Evolutionary conservation across 2,888 invertebrate genomes (phyloP).

Genomic region (Callyntrura sp.): DNA sequence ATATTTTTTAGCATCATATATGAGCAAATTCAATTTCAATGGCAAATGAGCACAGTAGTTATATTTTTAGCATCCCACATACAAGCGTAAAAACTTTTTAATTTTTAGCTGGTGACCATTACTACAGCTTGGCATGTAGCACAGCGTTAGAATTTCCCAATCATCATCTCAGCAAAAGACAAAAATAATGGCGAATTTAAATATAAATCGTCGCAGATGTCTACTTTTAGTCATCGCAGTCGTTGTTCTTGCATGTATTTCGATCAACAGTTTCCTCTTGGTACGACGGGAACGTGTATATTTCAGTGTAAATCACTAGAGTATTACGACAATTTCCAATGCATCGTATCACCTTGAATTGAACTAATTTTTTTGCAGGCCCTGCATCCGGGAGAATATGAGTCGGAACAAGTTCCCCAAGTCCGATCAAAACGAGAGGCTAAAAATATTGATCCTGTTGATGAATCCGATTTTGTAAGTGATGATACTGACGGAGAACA

Average conservation of each 20-base stretch:
- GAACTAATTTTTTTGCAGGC: background rate
- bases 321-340: background rate
- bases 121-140: too few species aligned
- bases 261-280: background rate
- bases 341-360: background rate
- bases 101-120: too few species aligned
- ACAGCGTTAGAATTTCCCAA: too few species aligned
- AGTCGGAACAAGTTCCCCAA: background rate
- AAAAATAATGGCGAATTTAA: background rate
- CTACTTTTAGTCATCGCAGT: too few species aligned
- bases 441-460: background rate
- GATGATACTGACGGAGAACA: background rate
- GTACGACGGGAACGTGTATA: background rate
- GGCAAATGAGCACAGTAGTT: too few species aligned
- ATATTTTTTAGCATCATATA: too few species aligned
- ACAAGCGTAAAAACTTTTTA: too few species aligned
- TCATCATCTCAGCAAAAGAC: too few species aligned
- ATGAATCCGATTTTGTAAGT: background rate
- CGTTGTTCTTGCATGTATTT: too few species aligned
- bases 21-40: too few species aligned
- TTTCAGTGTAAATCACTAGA: background rate
- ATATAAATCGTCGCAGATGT: background rate
- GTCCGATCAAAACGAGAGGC: conserved; percentile 8
- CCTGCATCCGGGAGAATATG: background rate
- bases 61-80: too few species aligned